These are phyloP conservation scores for Micromys minutus DNA, from an alignment of 2,113 vertebrate genomes.

Conservation along the genomic window DNA sequence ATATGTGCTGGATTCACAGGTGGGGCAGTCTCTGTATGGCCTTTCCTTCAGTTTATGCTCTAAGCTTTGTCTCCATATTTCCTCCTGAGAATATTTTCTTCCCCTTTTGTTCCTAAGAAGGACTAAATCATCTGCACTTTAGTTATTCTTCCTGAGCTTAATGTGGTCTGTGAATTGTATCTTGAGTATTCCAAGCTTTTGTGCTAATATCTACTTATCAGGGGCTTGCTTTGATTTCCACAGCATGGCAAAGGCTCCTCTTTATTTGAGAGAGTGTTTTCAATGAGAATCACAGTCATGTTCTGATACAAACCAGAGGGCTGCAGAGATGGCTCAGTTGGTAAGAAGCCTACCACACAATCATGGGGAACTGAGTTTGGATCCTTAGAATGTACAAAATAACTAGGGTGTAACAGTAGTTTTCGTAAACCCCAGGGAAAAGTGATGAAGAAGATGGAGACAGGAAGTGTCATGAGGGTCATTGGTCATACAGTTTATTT, in stretches of 20 bases:
- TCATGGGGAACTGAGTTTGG: background rate
- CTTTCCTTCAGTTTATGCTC: too few species aligned
- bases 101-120: too few species aligned
- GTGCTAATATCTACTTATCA: too few species aligned
- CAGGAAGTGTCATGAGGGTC: background rate
- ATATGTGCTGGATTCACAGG: too few species aligned
- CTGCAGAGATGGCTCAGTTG: background rate
- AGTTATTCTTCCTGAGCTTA: too few species aligned
- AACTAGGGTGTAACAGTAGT: background rate
- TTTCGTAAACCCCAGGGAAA: background rate
- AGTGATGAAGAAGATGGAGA: too few species aligned
- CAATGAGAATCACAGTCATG: background rate
- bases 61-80: too few species aligned
- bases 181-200: too few species aligned
- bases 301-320: background rate
- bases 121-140: too few species aligned
- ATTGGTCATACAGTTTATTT: background rate
- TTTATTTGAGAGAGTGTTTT: background rate
- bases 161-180: too few species aligned
- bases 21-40: too few species aligned
- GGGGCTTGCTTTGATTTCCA: background rate
- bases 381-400: background rate
- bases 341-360: background rate
- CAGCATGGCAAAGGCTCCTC: background rate
- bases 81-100: too few species aligned